phyloP scores from a whole-genome alignment of 2,797 vertebrate genomes.

The Hydrolagus colliei region DNA sequence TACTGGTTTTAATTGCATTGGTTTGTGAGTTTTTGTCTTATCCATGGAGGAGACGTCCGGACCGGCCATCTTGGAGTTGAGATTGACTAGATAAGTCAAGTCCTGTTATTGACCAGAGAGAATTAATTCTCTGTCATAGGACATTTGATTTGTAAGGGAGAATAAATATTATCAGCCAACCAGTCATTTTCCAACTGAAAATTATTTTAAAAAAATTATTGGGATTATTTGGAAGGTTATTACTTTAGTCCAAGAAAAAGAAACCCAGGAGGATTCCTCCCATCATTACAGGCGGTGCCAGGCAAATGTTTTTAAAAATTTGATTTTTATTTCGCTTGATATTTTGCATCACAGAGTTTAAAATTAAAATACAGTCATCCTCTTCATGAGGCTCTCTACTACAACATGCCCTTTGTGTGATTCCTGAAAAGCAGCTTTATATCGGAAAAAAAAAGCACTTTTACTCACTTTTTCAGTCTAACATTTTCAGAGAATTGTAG shows the following conservation, averaged over 20 bases:
- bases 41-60: not conserved
- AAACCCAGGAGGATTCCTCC: not conserved
- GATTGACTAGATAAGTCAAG: not conserved
- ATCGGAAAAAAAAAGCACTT: not conserved
- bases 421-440: slow-evolving; percentile 16
- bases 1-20: not conserved
- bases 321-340: slow-evolving; percentile 1
- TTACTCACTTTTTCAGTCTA: slow-evolving; percentile 10
- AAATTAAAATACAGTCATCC: slow-evolving; percentile 14
- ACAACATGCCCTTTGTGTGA: not conserved
- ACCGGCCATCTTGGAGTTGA: not conserved
- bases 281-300: not conserved
- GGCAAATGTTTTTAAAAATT: not conserved
- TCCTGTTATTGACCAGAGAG: no score
- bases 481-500: not conserved
- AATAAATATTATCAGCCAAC: not conserved
- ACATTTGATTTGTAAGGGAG: no score
- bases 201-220: not conserved
- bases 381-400: not conserved
- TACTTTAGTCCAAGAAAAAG: not conserved
- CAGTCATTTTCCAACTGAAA: not conserved
- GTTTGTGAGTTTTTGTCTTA: not conserved
- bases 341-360: not conserved
- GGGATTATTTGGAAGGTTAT: not conserved
- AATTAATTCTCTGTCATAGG: no score